Base-by-base conservation (phyloP, 2,888 invertebrate species). In the Julus scanicus region DNA sequence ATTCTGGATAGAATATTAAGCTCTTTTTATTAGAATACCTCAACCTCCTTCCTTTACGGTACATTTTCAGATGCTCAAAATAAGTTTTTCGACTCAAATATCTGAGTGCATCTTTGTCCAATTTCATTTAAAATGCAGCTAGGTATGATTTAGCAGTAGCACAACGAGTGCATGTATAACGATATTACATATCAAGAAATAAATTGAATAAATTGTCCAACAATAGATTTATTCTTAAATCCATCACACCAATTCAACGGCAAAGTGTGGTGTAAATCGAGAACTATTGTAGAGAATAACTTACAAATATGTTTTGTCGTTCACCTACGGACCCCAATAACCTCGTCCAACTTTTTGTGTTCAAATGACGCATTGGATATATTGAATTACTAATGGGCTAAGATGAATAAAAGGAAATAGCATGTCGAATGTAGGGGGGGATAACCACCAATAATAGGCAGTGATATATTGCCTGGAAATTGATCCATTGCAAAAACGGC, bases 361-460 rank as follows among this genome's bases (percentile, higher is more conserved):
- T 37, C 2, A 80, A 37, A 37, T 37, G 80, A 80, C 80, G 80
- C 80, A 13, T 80, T 80, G 37, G 80, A 2, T 29, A 80, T 80
- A 80, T 80, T 80, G 80, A 37, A 80, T 80, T 80, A 80, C 80
- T 80, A 80, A 80, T 80, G 37, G 80, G 13, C 37, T 80, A 11
- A 4, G 80, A 11, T 15, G 80, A 80, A 80, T 80, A 37, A 80
- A 80, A 80, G 37, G 80, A 80, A 80, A 80, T 80, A 37, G 11
- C 37, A 80, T 37, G 37, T 0, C 37, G 4, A 37, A 80, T 13
- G 37, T 6, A 37, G 15, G 37, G 13, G 37, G 37, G 80, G 13
- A 37, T 37, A 80, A 37, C 80, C 3, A 37, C 0, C 37, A 29
- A 80, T 29, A 80, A n/a, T 80, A 37, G 80, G 80, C 80, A 80